These are phyloP conservation scores for Bubalus kerabau DNA, from an alignment of 2,113 vertebrate species.

Conservation along the genomic window DNA sequence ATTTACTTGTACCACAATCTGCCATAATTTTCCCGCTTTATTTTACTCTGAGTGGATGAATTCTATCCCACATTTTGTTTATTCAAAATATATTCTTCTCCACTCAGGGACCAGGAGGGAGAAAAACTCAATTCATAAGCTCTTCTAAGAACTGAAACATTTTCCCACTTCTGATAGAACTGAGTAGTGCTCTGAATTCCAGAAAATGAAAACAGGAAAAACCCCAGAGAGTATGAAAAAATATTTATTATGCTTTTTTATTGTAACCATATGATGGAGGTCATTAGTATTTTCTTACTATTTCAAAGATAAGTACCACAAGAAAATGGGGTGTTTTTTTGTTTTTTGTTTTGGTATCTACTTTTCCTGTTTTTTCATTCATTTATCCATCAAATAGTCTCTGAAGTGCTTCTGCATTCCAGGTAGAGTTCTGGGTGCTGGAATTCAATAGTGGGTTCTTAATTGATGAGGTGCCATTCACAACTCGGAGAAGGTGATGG, in stretches of 20 bases:
- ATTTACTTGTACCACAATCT: conserved; percentile 37
- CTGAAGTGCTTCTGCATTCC: background rate
- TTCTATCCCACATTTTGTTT: background rate
- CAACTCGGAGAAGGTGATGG: background rate
- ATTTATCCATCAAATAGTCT: background rate
- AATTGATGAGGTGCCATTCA: background rate
- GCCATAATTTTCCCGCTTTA: background rate
- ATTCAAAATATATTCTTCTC: background rate
- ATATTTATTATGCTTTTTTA: conserved; percentile 2
- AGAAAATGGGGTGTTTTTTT: background rate
- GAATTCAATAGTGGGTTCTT: background rate
- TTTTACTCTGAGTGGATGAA: background rate
- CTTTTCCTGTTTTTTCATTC: background rate
- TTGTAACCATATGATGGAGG: background rate
- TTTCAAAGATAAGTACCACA: background rate
- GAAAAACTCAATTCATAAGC: background rate
- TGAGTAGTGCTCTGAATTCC: background rate
- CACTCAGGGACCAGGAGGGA: background rate
- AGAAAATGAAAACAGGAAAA: background rate
- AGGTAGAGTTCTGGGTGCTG: background rate
- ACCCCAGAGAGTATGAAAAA: background rate
- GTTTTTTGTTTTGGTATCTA: background rate
- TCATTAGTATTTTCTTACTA: background rate
- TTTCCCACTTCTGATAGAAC: background rate
- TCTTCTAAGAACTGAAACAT: conserved; percentile 14